These are phyloP conservation scores for Apteryx owenii DNA, from an alignment of 2,113 vertebrate genomes.

Conservation along the genomic window DNA sequence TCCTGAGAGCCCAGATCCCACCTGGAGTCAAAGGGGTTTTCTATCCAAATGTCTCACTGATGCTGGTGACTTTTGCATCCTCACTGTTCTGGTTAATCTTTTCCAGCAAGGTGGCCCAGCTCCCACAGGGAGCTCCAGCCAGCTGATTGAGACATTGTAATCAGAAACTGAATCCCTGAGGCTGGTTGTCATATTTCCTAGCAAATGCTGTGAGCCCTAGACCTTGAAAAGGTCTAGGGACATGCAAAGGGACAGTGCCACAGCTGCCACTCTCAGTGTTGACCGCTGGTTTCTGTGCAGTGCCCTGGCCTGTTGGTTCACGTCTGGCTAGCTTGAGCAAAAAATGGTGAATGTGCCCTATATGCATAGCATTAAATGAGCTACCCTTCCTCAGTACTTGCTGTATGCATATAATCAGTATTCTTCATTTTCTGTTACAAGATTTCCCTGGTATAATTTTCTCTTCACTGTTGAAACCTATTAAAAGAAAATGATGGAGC, in stretches of 20 bases:
- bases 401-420: not conserved
- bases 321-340: not conserved
- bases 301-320: not conserved
- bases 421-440: slow-evolving; percentile 28
- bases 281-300: not conserved
- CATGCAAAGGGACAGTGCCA: not conserved
- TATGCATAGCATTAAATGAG: not conserved
- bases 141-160: not conserved
- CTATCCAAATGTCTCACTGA: not conserved
- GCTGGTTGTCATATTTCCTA: not conserved
- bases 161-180: not conserved
- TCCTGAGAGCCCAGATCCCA: not conserved
- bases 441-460: slow-evolving; percentile 35
- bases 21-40: not conserved
- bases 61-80: not conserved
- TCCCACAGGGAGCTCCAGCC: not conserved
- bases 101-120: not conserved
- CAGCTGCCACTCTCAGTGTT: not conserved
- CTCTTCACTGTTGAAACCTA: slow-evolving; percentile 36
- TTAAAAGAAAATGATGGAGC: slow-evolving; percentile 51
- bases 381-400: not conserved
- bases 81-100: not conserved
- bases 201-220: not conserved
- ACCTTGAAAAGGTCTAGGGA: not conserved
- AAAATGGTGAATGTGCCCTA: not conserved